Base-by-base conservation (phyloP, 92 coral and sea anemone species). In the Heliopora coerulea region DNA sequence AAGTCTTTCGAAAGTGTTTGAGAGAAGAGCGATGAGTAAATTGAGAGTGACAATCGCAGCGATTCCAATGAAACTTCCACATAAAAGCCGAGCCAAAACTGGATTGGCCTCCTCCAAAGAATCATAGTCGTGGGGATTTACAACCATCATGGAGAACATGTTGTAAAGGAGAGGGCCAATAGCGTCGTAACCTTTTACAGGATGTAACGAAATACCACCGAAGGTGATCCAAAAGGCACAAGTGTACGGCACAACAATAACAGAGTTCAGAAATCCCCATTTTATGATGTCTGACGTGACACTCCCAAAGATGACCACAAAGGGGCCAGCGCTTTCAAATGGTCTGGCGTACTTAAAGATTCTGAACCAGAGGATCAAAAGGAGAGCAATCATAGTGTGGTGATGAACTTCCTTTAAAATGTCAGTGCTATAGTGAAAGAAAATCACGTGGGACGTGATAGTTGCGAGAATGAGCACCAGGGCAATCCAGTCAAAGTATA, bases 1-100 rank as follows among this genome's bases (percentile, higher is more conserved):
- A 31, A 89, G 90, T 33, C 97, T 82, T 35, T 92, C 96, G 54
- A 92, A 92, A 0, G 97, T 92, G 63, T 89, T 96, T 20, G 97
- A 87, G 90, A 92, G 91, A 48, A 92, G 54, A 35, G 97, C 97
- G 65, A 92, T 92, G 72, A 92, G 88, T 20, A 92, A 83, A 78
- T 92, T 92, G 12, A 92, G 54, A 66, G 92, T 89, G 49, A 89
- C 83, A 32, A 92, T 83, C 0, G 96, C 96, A 31, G 96, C 91
- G 27, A 87, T 61, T 3, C 90, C 97, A 37, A 89, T 89, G 80
- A 89, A 92, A 12, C 93, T 83, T 15, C 96, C 96, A 79, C 97
- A 92, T 28, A 92, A 86, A 54, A 92, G 77, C 11, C 82, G 84
- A 14, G 91, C 74, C 88, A 83, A 79, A 17, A 66, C 30, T 6